Evolutionary conservation across 2,888 invertebrate genomes (phyloP), one percentile per base, ranked within the genome.

Genomic region (Geotrupes spiniger): DNA sequence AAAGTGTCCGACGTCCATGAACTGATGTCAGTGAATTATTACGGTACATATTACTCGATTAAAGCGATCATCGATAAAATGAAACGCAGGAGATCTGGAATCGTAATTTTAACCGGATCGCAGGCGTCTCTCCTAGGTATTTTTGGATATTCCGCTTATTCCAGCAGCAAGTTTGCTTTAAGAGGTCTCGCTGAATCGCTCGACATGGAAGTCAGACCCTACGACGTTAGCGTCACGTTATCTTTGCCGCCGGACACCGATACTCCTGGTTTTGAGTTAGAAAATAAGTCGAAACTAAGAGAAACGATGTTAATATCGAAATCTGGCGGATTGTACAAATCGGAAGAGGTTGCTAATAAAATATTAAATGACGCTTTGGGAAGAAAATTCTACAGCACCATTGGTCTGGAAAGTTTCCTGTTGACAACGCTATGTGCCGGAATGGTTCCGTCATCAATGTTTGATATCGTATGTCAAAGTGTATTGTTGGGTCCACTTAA

Each of bases 191-290:
- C 97, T 6, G 98, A 99, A 72, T 83, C 92, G 14, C 75, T 99
- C n/a, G 82, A 87, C 31, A 96, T 95, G 95, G 99, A 99, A 76
- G 79, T 92, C 29, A 78, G 82, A 28, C 89, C 90, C 1, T 85
- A 89, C 59, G 85, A 88, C 49, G 81, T 99, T 0, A 78, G 83
- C 9, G 84, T 98, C 0, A 96, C 94, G 1, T 66, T 97, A 12
- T 83, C 89, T 1, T 81, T 90, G 60, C 99, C 99, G 2, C 92
- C 97, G 0, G 99, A 99, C 66, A 99, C 98, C 0, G 92, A 98
- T 64, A 99, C 99, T 0, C 97, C 98, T 9, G 98, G 99, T 11
- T 92, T 90, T 71, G 85, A 84, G 51, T 79, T 81, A 56, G 99
- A 99, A 73, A 85, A 93, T 62, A 79, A 84, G 51, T 81, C 84